Percentiles rank a stretch among this genome's conserved stretches.
Evolutionary conservation across 2,888 invertebrate species (phyloP).

Genomic region (Chloroclystis v-ata): DNA sequence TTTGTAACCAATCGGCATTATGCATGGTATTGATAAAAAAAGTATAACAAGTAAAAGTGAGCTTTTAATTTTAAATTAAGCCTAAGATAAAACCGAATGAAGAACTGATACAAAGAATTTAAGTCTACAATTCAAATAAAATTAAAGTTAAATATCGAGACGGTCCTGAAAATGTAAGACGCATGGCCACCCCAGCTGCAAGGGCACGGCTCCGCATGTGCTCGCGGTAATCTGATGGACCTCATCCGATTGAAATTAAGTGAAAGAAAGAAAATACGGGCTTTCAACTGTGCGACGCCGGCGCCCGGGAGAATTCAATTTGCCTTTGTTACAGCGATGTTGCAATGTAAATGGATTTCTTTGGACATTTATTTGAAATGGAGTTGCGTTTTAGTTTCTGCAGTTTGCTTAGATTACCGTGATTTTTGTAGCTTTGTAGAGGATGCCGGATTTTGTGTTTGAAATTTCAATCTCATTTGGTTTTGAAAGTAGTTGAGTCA

Average conservation of each 20-base stretch:
- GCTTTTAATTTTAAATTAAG: too few species aligned
- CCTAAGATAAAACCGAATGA: too few species aligned
- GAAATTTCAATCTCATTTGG: too few species aligned
- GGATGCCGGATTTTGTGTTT: background rate
- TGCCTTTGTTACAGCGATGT: constrained; percentile 5
- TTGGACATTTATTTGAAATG: constrained; percentile 6
- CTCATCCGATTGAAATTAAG: constrained; percentile 26
- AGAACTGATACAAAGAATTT: too few species aligned
- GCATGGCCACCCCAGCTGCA: constrained; percentile 17
- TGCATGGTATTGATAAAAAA: too few species aligned
- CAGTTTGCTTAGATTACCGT: background rate
- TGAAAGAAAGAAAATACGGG: constrained; percentile 21
- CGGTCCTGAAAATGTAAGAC: background rate
- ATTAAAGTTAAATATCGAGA: background rate
- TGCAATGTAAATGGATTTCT: constrained; percentile 7
- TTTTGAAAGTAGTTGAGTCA: too few species aligned
- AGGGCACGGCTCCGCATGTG: constrained; percentile 36
- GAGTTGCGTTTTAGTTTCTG: background rate
- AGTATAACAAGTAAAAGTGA: too few species aligned
- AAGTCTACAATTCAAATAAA: too few species aligned
- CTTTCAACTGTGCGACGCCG: constrained; percentile 12
- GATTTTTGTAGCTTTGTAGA: background rate
- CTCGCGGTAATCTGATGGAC: constrained; percentile 42
- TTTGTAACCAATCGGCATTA: too few species aligned
- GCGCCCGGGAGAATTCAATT: constrained; percentile 11